A percentile compares a stretch with the other conserved stretches of the same genome.
Conservation (phyloP, 2,888 invertebrate species). For the Clivina fossor region DNA sequence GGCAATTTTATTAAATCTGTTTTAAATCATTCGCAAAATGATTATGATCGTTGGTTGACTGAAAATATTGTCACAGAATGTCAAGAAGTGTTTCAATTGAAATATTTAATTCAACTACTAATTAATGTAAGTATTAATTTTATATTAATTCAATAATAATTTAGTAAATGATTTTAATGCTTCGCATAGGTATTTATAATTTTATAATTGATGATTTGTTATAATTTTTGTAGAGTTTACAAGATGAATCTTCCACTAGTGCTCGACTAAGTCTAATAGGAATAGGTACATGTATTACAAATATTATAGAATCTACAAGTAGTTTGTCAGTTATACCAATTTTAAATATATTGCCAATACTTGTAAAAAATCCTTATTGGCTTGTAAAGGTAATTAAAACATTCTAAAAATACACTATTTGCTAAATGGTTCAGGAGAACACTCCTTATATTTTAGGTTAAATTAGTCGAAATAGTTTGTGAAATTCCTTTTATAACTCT, state of each 20-base stretch:
- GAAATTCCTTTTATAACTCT: conserved; percentile 62
- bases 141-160: conserved; percentile 18
- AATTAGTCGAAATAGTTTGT: conserved; percentile 64
- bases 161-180: neutral
- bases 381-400: conserved; percentile 73
- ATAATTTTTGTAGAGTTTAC: conserved; percentile 61
- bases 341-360: conserved; percentile 63
- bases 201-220: conserved; percentile 19
- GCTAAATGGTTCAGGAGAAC: neutral
- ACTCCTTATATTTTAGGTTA: conserved; percentile 56
- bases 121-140: conserved; percentile 60
- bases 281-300: conserved; percentile 60
- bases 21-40: conserved; percentile 59
- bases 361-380: conserved; percentile 80
- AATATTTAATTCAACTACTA: conserved; percentile 57
- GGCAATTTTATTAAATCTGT: conserved; percentile 67
- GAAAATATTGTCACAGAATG: conserved; percentile 43
- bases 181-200: neutral
- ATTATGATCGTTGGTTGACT: conserved; percentile 58
- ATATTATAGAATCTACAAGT: conserved; percentile 64
- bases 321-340: conserved; percentile 59
- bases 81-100: conserved; percentile 45
- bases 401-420: neutral
- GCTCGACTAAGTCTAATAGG: conserved; percentile 70
- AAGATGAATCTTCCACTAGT: conserved; percentile 75